Conservation (phyloP, 2,888 invertebrate genomes). For the Ennomos fuscantarius region DNA sequence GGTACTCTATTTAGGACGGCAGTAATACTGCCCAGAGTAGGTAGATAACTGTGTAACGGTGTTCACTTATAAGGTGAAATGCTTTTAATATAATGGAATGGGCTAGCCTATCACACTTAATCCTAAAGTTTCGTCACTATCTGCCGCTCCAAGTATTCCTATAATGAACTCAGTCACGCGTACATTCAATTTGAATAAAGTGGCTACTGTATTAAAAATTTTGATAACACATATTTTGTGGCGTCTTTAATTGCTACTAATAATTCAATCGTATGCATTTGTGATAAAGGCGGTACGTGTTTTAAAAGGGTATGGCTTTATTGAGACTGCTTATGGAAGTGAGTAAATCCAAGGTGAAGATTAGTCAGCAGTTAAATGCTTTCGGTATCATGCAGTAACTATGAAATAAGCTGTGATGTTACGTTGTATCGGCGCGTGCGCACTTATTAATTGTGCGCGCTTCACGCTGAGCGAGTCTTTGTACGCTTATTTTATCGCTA, state of each 20-base stretch:
- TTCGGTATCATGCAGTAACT: conserved; percentile 4
- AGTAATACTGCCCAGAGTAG: conserved; percentile 7
- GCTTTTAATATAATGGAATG: conserved; percentile 40
- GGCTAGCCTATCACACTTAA: conserved; percentile 32
- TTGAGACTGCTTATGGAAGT: conserved; percentile 61
- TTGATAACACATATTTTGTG: conserved; percentile 80
- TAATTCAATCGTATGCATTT: conserved; percentile 77
- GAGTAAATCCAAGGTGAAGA: conserved; percentile 61
- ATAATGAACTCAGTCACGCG: conserved; percentile 79
- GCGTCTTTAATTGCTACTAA: conserved; percentile 77
- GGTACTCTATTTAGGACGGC: background rate
- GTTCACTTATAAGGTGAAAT: conserved; percentile 28
- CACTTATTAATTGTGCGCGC: conserved; percentile 54
- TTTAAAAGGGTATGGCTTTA: conserved; percentile 73
- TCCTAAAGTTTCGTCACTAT: conserved; percentile 57
- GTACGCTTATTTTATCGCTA: conserved; percentile 35
- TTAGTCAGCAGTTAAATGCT: conserved; percentile 8
- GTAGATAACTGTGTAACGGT: conserved; percentile 9
- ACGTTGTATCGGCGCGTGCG: conserved; percentile 59
- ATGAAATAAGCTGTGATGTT: conserved; percentile 3
- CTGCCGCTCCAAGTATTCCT: conserved; percentile 63
- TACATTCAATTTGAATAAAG: conserved; percentile 80
- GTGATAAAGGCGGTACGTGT: conserved; percentile 66
- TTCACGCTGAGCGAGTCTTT: conserved; percentile 31
- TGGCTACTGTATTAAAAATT: conserved; percentile 82